Conservation (phyloP, 35 echinoderm and acorn worm genomes). For the Apostichopus parvimensis region DNA sequence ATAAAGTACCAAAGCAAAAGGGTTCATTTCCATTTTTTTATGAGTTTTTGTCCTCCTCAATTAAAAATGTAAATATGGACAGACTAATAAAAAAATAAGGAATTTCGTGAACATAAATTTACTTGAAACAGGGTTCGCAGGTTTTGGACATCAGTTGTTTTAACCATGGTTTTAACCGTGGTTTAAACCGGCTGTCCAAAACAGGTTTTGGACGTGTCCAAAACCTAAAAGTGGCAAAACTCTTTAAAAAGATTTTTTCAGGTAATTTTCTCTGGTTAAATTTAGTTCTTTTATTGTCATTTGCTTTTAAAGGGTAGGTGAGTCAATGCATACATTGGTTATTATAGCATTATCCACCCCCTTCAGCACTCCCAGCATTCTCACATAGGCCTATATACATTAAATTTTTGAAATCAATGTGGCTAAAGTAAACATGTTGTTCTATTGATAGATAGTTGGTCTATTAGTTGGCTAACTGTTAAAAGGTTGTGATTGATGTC, state of each 20-base stretch:
- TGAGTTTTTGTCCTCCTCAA: too few relatives aligned
- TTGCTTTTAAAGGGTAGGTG: neutral
- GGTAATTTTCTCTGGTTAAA: neutral
- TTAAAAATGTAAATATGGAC: too few relatives aligned
- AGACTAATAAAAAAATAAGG: too few relatives aligned
- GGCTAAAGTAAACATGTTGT: too few relatives aligned
- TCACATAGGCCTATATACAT: neutral
- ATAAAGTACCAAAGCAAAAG: too few relatives aligned
- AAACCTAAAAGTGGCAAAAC: slow-evolving; percentile 22
- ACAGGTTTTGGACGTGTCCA: slow-evolving; percentile 31
- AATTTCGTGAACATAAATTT: too few relatives aligned
- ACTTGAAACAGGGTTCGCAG: neutral
- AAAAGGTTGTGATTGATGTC: too few relatives aligned
- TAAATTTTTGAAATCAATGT: too few relatives aligned
- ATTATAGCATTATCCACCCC: neutral
- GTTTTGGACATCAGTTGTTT: slow-evolving; percentile 32
- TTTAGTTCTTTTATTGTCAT: neutral
- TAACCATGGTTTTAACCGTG: slow-evolving; percentile 36
- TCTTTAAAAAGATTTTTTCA: neutral
- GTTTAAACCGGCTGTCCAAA: slow-evolving; percentile 52
- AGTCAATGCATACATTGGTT: neutral
- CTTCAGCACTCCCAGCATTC: neutral
- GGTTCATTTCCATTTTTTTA: too few relatives aligned
- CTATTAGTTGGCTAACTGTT: neutral
- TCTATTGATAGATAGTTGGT: too few relatives aligned